Conservation (phyloP, 2,797 vertebrate genomes). For the Ambastaia sidthimunki region DNA sequence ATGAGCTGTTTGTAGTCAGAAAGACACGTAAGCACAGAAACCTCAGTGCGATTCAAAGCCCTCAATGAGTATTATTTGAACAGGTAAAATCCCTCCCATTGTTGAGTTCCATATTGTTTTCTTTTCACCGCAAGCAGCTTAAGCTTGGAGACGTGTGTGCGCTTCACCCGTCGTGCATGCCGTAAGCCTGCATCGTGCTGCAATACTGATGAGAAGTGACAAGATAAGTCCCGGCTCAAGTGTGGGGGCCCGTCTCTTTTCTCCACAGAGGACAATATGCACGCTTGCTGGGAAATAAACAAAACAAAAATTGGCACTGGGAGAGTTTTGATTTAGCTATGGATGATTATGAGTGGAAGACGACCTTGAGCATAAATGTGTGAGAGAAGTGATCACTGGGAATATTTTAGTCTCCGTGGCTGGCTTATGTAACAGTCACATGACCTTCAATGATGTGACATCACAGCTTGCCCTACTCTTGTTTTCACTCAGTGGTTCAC, state of each 20-base stretch:
- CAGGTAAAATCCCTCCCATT: constrained; percentile 73
- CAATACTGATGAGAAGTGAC: constrained; percentile 75
- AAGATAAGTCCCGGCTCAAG: constrained; percentile 71
- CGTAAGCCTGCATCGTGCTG: constrained; percentile 67
- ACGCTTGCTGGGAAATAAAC: constrained; percentile 23
- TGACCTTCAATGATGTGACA: constrained; percentile 77
- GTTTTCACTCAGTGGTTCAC: constrained; percentile 71
- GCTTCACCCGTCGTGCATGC: constrained; percentile 47
- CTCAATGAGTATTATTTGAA: constrained; percentile 64
- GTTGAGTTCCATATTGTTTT: constrained; percentile 66
- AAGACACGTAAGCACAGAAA: constrained; percentile 36
- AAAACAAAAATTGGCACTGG: constrained; percentile 3
- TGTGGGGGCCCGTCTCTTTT: constrained; percentile 56
- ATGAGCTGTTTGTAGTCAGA: constrained; percentile 22
- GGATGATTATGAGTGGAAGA: constrained; percentile 28
- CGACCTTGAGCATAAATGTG: constrained; percentile 57
- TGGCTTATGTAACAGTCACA: constrained; percentile 86
- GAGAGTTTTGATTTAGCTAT: constrained; percentile 11
- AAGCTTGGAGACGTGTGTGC: constrained; percentile 55
- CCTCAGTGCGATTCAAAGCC: constrained; percentile 47
- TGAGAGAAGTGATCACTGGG: constrained; percentile 70
- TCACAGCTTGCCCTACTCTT: constrained; percentile 74
- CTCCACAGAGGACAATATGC: constrained; percentile 32
- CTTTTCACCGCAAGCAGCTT: constrained; percentile 66
- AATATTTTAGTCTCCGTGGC: constrained; percentile 86